Evolutionary conservation across 2,888 invertebrate genomes (phyloP).

Genomic region (Sphaeridia pumilis): DNA sequence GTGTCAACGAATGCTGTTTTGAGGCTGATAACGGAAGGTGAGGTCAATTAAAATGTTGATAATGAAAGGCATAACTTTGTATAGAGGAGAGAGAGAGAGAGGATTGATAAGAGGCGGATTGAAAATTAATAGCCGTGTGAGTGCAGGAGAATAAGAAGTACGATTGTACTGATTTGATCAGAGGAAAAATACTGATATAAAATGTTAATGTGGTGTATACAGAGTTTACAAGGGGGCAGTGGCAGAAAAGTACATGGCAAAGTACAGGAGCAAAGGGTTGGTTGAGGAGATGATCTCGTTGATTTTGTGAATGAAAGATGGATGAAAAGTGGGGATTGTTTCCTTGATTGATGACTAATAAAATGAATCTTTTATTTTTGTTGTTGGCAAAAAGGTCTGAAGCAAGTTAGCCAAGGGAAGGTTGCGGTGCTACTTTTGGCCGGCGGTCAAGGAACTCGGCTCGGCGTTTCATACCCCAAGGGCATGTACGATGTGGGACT

Average conservation of each 20-base stretch:
- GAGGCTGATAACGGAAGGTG: too few species aligned
- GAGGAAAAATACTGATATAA: neutral
- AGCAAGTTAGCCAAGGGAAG: conserved; percentile 52
- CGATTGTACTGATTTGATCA: neutral
- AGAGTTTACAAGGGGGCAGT: neutral
- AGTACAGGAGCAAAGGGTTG: neutral
- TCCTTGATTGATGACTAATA: too few species aligned
- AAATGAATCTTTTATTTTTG: conserved; percentile 15
- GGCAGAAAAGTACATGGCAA: neutral
- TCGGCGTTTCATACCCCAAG: conserved; percentile 90
- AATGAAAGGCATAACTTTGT: too few species aligned
- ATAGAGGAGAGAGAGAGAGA: too few species aligned
- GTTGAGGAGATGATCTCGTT: neutral
- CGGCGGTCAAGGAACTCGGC: conserved; percentile 93
- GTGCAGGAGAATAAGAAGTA: too few species aligned
- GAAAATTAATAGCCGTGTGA: too few species aligned
- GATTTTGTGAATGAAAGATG: neutral
- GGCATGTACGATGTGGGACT: conserved; percentile 92
- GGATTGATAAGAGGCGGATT: too few species aligned
- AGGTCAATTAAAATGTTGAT: too few species aligned
- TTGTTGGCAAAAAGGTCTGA: conserved; percentile 39
- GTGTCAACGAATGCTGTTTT: too few species aligned
- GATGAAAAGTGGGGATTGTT: neutral
- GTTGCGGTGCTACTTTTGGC: conserved; percentile 87
- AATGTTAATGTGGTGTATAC: neutral